Percentiles rank a stretch among this genome's conserved stretches.
These are phyloP conservation scores for Aplysia californica DNA, from an alignment of 1,140 invertebrate genomes.

Conservation along the genomic window DNA sequence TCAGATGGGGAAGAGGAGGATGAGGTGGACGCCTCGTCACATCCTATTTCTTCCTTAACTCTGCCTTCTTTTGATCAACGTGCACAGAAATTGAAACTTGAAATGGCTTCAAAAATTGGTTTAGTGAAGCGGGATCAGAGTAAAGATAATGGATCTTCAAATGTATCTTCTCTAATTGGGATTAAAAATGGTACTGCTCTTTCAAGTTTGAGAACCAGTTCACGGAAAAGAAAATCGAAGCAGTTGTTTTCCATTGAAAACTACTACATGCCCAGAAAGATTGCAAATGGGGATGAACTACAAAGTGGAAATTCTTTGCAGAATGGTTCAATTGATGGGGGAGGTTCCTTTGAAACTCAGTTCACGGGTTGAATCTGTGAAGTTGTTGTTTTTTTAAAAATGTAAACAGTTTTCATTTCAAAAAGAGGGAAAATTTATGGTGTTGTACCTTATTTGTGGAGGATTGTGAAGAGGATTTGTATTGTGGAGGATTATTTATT, in stretches of 20 bases:
- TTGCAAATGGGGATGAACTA: background rate
- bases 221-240: conserved; percentile 56
- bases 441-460: too few species aligned
- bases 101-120: background rate
- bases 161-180: too few species aligned
- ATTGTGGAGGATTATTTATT: too few species aligned
- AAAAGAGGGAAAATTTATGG: too few species aligned
- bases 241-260: conserved; percentile 63
- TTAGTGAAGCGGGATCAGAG: background rate
- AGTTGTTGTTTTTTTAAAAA: background rate
- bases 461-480: too few species aligned
- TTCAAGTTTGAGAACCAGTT: conserved; percentile 45
- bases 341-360: too few species aligned
- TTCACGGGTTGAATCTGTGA: background rate
- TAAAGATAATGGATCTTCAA: too few species aligned
- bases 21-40: background rate
- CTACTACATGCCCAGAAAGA: conserved; percentile 33
- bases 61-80: too few species aligned
- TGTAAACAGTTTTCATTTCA: background rate
- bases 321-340: too few species aligned
- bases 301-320: background rate
- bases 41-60: too few species aligned
- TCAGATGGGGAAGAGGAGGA: background rate
- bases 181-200: too few species aligned
- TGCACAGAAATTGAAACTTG: background rate